phyloP scores from a whole-genome alignment of 2,797 vertebrate species.

The Myripristis jacobus region DNA sequence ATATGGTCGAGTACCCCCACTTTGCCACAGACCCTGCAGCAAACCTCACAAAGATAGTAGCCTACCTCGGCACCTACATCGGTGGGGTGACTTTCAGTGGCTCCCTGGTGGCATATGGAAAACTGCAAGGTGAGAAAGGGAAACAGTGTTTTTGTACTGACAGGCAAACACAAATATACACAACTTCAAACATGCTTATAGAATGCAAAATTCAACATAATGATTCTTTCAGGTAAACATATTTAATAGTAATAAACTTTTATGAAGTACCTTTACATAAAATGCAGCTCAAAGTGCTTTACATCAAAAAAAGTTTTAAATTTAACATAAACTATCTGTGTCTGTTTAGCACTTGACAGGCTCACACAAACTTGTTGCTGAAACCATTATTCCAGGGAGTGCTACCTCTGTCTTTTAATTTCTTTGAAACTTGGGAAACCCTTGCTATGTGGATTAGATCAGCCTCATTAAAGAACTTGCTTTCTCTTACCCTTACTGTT shows the following conservation, averaged over 20 bases:
- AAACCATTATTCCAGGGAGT: slow-evolving; percentile 69
- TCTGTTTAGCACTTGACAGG: too few species aligned
- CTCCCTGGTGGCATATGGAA: slow-evolving; percentile 82
- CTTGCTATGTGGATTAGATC: slow-evolving; percentile 52
- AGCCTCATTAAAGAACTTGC: neutral
- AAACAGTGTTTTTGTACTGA: neutral
- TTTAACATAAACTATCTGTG: too few species aligned
- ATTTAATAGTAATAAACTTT: too few species aligned
- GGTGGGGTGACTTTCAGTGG: slow-evolving; percentile 85
- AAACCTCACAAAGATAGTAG: slow-evolving; percentile 79
- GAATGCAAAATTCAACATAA: neutral
- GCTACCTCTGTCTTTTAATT: slow-evolving; percentile 45
- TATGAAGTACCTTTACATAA: too few species aligned
- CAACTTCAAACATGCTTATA: neutral
- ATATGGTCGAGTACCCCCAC: slow-evolving; percentile 83
- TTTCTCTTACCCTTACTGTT: too few species aligned
- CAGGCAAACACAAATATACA: neutral
- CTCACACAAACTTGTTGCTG: slow-evolving; percentile 44
- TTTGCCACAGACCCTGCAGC: slow-evolving; percentile 81
- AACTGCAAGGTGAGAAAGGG: slow-evolving; percentile 81
- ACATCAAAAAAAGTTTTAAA: too few species aligned
- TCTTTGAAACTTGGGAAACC: slow-evolving; percentile 18
- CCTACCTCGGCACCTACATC: slow-evolving; percentile 83
- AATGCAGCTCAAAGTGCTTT: too few species aligned
- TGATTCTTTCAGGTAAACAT: too few species aligned